A percentile compares a stretch with the other conserved stretches of the same genome.
phyloP scores from a whole-genome alignment of 2,888 invertebrate species.

The Rugalucina vietnamica region DNA sequence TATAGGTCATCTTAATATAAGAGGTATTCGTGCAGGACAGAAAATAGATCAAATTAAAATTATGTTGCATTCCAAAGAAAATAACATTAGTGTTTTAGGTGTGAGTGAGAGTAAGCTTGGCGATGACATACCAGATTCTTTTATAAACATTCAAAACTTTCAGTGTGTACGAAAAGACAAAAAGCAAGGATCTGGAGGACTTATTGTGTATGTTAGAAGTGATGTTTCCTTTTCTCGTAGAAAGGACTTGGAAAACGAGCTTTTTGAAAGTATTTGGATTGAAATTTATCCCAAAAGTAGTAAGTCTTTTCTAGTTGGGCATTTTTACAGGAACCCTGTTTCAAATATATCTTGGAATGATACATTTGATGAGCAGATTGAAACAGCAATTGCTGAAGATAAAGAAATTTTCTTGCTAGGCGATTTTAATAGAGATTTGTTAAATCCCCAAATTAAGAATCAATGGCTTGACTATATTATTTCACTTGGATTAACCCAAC shows the following conservation, averaged over 20 bases:
- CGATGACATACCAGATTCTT: background rate
- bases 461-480: background rate
- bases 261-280: too few relatives aligned
- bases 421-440: background rate
- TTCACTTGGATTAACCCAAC: background rate
- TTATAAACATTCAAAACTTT: background rate
- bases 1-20: background rate
- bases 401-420: background rate
- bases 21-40: background rate
- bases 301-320: background rate
- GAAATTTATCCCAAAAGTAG: too few relatives aligned
- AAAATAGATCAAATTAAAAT: background rate
- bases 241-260: background rate
- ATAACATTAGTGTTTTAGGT: background rate
- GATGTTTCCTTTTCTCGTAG: background rate
- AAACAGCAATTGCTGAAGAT: background rate
- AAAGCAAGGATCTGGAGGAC: background rate
- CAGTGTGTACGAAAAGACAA: background rate
- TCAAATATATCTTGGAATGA: background rate
- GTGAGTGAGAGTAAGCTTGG: background rate
- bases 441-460: background rate
- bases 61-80: background rate
- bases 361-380: background rate
- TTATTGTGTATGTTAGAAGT: background rate
- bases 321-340: background rate